Conservation (phyloP, 2,797 vertebrate genomes). For the Peromyscus melanophrys region DNA sequence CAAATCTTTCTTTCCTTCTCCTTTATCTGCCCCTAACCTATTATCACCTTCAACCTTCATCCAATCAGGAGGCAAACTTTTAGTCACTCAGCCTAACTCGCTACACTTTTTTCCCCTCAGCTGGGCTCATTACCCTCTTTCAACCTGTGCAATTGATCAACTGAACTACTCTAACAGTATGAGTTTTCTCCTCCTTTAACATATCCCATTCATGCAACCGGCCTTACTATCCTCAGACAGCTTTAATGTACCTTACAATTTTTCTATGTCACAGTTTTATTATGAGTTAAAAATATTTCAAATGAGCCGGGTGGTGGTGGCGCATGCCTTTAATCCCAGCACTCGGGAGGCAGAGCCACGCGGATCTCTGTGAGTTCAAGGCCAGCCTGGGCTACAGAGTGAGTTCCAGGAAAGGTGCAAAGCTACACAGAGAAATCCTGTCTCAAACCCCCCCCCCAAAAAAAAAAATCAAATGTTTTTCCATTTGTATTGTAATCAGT, state of each 20-base stretch:
- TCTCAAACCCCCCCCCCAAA: too few relatives aligned
- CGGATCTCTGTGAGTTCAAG: too few relatives aligned
- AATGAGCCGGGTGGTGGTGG: neutral
- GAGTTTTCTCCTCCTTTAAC: neutral
- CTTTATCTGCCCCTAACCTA: neutral
- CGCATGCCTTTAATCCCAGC: too few relatives aligned
- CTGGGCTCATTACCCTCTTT: neutral
- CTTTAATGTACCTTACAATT: neutral
- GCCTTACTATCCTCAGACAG: constrained; percentile 23
- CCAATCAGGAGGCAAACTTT: neutral
- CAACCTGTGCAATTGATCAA: too few relatives aligned
- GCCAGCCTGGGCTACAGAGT: too few relatives aligned
- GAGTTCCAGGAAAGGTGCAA: too few relatives aligned
- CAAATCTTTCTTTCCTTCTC: constrained; percentile 14
- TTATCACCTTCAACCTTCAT: neutral
- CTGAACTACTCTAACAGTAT: neutral
- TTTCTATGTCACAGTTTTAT: neutral
- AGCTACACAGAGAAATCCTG: too few relatives aligned
- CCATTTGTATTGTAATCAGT: neutral
- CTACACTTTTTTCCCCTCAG: neutral
- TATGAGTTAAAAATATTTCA: neutral
- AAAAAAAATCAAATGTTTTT: neutral
- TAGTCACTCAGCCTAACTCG: neutral
- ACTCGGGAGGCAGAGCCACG: too few relatives aligned
- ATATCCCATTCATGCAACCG: neutral